Conservation (phyloP, 2,888 invertebrate genomes). For the Candidula unifasciata region DNA sequence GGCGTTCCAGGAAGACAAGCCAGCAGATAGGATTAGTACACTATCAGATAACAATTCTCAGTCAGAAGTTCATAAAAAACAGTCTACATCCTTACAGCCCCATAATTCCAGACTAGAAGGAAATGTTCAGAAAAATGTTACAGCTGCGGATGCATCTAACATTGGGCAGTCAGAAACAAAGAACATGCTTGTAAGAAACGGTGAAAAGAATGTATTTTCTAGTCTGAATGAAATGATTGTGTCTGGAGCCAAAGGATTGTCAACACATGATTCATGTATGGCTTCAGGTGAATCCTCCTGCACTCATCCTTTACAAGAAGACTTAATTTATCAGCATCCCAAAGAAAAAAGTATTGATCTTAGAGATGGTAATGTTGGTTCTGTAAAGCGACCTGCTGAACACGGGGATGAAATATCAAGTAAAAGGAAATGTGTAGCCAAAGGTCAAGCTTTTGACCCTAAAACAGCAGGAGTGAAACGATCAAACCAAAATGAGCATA, state of each 20-base stretch:
- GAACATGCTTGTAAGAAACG: not conserved
- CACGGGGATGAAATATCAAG: not conserved
- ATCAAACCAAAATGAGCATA: not conserved
- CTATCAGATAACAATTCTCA: not conserved
- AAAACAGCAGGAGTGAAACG: not conserved
- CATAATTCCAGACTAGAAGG: not conserved
- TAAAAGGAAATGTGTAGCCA: not conserved
- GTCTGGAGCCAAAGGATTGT: not conserved
- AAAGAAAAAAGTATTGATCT: not conserved
- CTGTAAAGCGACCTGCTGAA: constrained; percentile 12
- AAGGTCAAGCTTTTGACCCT: not conserved
- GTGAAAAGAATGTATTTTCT: not conserved
- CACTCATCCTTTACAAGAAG: not conserved
- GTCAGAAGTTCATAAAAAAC: not conserved
- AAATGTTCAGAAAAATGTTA: not conserved
- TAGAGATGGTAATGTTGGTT: not conserved
- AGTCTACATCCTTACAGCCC: not conserved
- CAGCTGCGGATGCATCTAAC: not conserved
- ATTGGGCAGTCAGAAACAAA: not conserved
- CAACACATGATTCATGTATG: not conserved
- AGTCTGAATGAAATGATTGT: not conserved
- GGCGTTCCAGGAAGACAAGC: not conserved
- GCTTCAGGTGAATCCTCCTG: not conserved
- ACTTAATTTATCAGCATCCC: not conserved
- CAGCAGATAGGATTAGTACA: not conserved